A percentile compares a stretch with the other conserved stretches of the same genome.
These are phyloP conservation scores for Drosophila tsacasi DNA, from an alignment of 1,140 invertebrate species.

Conservation along the genomic window DNA sequence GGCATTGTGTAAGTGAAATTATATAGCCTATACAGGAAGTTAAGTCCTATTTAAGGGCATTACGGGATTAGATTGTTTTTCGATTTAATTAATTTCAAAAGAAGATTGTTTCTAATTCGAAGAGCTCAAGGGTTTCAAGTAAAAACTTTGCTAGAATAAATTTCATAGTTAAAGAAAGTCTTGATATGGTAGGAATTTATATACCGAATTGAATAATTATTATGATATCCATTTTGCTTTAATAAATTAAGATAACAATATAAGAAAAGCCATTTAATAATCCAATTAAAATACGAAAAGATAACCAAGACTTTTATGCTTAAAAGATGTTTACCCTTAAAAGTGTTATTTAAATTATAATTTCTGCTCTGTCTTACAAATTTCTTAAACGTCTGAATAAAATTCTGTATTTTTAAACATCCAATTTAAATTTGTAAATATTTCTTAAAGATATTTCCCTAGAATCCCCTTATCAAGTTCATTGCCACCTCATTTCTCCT, in stretches of 20 bases:
- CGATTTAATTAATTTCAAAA: conserved; percentile 6
- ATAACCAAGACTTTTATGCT: background rate
- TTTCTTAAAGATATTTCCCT: background rate
- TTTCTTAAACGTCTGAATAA: too few relatives aligned
- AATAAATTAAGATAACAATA: background rate
- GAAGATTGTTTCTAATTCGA: background rate
- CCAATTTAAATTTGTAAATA: background rate
- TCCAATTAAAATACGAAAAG: background rate
- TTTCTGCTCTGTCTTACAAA: background rate
- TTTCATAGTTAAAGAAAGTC: background rate
- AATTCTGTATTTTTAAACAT: background rate
- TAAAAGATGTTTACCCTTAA: background rate
- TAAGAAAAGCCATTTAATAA: background rate
- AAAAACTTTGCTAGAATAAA: background rate
- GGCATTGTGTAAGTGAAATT: conserved; percentile 39
- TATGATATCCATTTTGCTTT: background rate
- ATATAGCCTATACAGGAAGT: conserved; percentile 27
- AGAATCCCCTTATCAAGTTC: conserved; percentile 28
- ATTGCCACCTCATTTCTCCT: conserved; percentile 30
- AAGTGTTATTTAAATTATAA: background rate
- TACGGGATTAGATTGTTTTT: conserved; percentile 1
- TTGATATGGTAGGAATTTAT: background rate
- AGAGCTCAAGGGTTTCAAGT: too few relatives aligned
- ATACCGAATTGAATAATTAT: too few relatives aligned
- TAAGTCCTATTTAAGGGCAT: conserved; percentile 8